These are phyloP conservation scores for Propithecus perrieri DNA, from an alignment of 2,797 vertebrate species.

Conservation along the genomic window DNA sequence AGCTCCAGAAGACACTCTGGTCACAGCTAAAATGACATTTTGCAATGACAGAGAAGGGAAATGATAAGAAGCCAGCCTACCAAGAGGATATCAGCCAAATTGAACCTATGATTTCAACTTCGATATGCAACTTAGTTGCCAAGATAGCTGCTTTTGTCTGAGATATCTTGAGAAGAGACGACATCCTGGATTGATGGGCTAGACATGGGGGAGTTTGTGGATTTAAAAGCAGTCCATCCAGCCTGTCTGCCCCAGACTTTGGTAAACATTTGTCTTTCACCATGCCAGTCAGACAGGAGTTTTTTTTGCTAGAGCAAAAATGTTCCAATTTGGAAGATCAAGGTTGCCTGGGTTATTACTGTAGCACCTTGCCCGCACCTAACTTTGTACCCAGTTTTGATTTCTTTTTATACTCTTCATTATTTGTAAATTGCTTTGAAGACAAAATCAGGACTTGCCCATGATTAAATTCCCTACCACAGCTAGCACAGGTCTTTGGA, in stretches of 20 bases:
- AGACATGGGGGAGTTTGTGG: not conserved
- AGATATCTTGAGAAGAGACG: slow-evolving; percentile 61
- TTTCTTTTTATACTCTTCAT: not conserved
- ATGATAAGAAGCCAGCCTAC: slow-evolving; percentile 22
- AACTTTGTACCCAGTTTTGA: not conserved
- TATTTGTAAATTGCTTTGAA: slow-evolving; percentile 8
- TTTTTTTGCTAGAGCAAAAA: not conserved
- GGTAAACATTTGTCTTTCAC: slow-evolving; percentile 10
- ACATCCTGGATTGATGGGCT: slow-evolving; percentile 49
- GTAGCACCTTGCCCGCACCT: not conserved
- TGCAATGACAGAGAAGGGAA: slow-evolving; percentile 33
- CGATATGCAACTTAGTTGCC: slow-evolving; percentile 46
- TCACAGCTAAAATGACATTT: slow-evolving; percentile 24
- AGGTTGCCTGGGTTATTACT: not conserved
- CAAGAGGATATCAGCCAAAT: not conserved
- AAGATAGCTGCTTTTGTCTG: slow-evolving; percentile 46
- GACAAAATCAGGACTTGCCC: not conserved
- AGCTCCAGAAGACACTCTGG: not conserved
- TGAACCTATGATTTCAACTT: slow-evolving; percentile 52
- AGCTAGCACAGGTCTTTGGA: not conserved
- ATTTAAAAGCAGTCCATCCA: slow-evolving; percentile 47
- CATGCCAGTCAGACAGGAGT: slow-evolving; percentile 22
- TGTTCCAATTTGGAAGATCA: slow-evolving; percentile 3
- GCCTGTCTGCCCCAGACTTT: slow-evolving; percentile 43
- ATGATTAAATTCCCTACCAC: not conserved